Evolutionary conservation across 2,113 vertebrate species (phyloP).

Genomic region (Cyphomyrus plagiostoma): DNA sequence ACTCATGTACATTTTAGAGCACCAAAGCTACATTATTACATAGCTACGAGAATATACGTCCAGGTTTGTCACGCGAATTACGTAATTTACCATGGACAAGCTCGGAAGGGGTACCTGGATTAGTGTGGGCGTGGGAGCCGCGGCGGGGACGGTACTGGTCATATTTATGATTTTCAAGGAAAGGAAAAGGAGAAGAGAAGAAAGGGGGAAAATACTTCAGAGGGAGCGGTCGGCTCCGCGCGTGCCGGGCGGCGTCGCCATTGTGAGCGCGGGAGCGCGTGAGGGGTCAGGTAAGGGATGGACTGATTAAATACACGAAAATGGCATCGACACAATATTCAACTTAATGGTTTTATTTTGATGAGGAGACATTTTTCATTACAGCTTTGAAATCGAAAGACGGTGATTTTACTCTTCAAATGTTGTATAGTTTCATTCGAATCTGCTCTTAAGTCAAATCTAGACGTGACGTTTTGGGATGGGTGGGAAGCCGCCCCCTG

Average conservation of each 20-base stretch:
- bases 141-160: constrained; percentile 52
- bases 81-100: constrained; percentile 20
- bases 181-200: constrained; percentile 35
- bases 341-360: background rate
- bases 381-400: background rate
- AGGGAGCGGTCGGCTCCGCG: background rate
- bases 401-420: background rate
- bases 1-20: background rate
- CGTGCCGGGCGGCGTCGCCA: background rate
- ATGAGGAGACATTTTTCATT: background rate
- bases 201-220: constrained; percentile 16
- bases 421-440: background rate
- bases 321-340: background rate
- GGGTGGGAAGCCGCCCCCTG: background rate
- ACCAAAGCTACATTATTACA: background rate
- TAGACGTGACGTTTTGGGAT: background rate
- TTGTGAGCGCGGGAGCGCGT: constrained; percentile 13
- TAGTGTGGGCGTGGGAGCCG: constrained; percentile 51
- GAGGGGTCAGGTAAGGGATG: constrained; percentile 38
- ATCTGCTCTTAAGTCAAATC: background rate
- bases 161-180: constrained; percentile 52
- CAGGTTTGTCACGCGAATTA: background rate
- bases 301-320: background rate
- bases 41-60: background rate
- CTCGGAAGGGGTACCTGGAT: constrained; percentile 48